Conservation (phyloP, 2,888 invertebrate species). For the Pardosa pseudoannulata region DNA sequence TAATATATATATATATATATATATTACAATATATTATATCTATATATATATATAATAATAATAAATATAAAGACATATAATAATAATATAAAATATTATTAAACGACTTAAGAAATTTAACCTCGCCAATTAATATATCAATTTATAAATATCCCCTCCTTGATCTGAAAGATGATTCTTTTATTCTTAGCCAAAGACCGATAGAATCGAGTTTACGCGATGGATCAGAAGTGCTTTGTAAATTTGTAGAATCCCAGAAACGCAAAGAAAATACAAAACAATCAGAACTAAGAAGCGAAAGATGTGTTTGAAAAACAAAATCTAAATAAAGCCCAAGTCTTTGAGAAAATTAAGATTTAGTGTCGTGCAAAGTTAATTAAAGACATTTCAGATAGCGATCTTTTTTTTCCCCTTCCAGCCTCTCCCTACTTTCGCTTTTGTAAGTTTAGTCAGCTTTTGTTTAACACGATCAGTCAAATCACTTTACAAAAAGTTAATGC, state of each 20-base stretch:
- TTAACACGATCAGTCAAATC: neutral
- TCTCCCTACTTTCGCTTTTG: conserved; percentile 8
- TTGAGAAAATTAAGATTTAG: conserved; percentile 50
- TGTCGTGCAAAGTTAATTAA: conserved; percentile 58
- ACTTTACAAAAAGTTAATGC: conserved; percentile 10
- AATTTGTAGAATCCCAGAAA: conserved; percentile 28
- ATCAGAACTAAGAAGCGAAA: conserved; percentile 35
- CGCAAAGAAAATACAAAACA: conserved; percentile 45
- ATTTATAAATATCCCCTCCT: too few species aligned
- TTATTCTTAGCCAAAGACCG: too few species aligned
- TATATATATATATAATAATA: too few species aligned
- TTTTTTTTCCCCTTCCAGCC: too few species aligned
- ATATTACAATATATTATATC: too few species aligned
- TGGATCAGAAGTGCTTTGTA: conserved; percentile 54
- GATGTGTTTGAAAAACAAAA: neutral
- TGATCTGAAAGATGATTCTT: too few species aligned
- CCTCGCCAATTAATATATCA: too few species aligned
- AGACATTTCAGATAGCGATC: conserved; percentile 22
- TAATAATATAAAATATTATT: too few species aligned
- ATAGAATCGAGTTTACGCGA: conserved; percentile 49
- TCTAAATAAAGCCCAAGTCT: conserved; percentile 15
- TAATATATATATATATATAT: too few species aligned
- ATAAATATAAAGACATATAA: too few species aligned
- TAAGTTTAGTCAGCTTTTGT: neutral
- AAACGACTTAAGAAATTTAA: too few species aligned